Evolutionary conservation across 2,797 vertebrate genomes (phyloP).

Genomic region (Psittacula echo): DNA sequence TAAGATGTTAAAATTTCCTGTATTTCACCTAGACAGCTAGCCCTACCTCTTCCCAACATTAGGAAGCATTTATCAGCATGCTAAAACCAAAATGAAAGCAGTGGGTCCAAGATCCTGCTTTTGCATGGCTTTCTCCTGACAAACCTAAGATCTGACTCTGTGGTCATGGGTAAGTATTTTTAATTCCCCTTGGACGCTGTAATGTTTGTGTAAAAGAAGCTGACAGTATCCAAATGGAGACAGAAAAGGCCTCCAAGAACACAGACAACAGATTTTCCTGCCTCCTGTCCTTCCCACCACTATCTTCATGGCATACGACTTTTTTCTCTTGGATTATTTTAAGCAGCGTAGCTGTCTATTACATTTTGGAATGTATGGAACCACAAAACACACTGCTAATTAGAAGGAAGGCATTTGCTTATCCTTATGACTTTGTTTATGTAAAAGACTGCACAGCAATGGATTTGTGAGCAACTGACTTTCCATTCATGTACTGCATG

Average conservation of each 20-base stretch:
- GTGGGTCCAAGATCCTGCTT: neutral
- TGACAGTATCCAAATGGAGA: conserved; percentile 56
- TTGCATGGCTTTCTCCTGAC: conserved; percentile 49
- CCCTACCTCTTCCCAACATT: conserved; percentile 10
- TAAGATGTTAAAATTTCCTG: conserved; percentile 23
- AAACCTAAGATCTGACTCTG: conserved; percentile 46
- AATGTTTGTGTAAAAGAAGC: conserved; percentile 66
- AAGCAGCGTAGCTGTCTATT: neutral
- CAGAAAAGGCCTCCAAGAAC: conserved; percentile 58
- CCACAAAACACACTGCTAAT: conserved; percentile 58
- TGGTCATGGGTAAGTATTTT: conserved; percentile 57
- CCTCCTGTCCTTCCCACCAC: neutral
- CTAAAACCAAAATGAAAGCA: conserved; percentile 36
- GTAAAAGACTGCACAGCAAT: conserved; percentile 5
- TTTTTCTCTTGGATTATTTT: conserved; percentile 43
- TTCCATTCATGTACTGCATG: neutral
- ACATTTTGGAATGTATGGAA: conserved; percentile 40
- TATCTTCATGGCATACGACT: neutral
- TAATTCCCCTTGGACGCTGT: conserved; percentile 64
- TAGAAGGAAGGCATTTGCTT: conserved; percentile 57
- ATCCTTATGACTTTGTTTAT: conserved; percentile 47
- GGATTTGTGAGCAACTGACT: conserved; percentile 31
- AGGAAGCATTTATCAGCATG: neutral
- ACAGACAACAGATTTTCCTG: conserved; percentile 37
- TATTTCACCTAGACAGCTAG: conserved; percentile 14